Base-by-base conservation (phyloP, 2,113 vertebrate genomes). In the Butorides virescens region DNA sequence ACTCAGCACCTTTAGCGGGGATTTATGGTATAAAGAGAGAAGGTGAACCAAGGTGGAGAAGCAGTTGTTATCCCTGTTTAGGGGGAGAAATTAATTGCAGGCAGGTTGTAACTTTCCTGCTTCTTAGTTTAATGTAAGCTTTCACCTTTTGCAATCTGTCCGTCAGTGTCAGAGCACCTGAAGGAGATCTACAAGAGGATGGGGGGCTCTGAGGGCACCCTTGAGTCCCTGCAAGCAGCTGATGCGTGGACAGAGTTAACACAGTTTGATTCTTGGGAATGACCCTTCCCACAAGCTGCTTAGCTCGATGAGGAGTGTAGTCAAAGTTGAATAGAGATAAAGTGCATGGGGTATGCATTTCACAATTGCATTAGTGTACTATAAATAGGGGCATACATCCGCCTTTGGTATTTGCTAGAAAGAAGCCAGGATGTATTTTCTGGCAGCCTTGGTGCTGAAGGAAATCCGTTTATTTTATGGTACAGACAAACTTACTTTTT, bases 121-220 rank as follows among this genome's bases (percentile, higher is more conserved):
- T 67, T 32, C 55, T 47, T 44, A 10, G 23, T 78, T 52, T 34
- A 30, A 18, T 6, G 17, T 39, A 39, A 68, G n/a, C 27, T 65
- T 73, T 86, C 30, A 30, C 49, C 50, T 70, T 78, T 34, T 27
- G 6, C 39, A 49, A 9, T 29, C 37, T 91, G 58, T 37, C 10
- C 0, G 0, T 36, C 0, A 0, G 29, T 46, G 44, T 49, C 15
- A 10, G 15, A 47, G 53, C 52, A 56, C 58, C n/a, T 11, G 1
- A 37, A 55, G 19, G 66, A 42, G 49, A 61, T 20, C 0, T 4
- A 14, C 2, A 20, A 7, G 47, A 15, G 39, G 14, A 7, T 10
- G 30, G 55, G 36, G 62, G 23, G 6, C 59, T 70, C 47, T 15
- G 3, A 7, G 61, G 62, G 32, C 34, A 72, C 21, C 42, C 42